Evolutionary conservation across 2,113 vertebrate species (phyloP).

Genomic region (Podocnemis expansa): DNA sequence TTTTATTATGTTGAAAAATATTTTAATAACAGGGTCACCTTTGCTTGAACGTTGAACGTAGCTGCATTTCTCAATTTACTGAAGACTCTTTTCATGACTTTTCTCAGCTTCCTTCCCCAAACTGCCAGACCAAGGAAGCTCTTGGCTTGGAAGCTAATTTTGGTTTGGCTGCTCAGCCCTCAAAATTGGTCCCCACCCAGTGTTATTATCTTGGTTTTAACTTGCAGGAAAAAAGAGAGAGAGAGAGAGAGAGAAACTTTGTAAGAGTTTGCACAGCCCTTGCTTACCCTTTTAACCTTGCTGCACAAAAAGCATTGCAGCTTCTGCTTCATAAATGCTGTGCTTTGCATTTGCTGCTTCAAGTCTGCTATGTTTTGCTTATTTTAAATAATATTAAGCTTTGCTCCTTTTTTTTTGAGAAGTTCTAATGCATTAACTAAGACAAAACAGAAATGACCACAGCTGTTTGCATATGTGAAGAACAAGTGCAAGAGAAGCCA

Average conservation of each 20-base stretch:
- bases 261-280: slow-evolving; percentile 60
- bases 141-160: slow-evolving; percentile 88
- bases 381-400: background rate
- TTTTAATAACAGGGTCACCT: slow-evolving; percentile 77
- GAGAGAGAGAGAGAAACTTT: background rate
- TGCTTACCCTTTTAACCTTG: slow-evolving; percentile 59
- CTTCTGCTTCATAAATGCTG: background rate
- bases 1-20: slow-evolving; percentile 75
- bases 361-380: background rate
- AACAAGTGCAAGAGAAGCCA: background rate
- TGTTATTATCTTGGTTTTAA: slow-evolving; percentile 92
- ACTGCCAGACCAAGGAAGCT: slow-evolving; percentile 84
- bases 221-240: slow-evolving; percentile 76
- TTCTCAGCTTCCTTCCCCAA: slow-evolving; percentile 78
- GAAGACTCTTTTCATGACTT: slow-evolving; percentile 70
- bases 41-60: slow-evolving; percentile 54
- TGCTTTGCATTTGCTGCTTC: background rate
- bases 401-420: no score
- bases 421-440: background rate
- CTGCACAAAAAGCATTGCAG: background rate
- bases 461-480: background rate
- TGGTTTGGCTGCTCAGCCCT: slow-evolving; percentile 86
- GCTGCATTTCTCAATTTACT: slow-evolving; percentile 58
- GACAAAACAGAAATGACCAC: background rate
- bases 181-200: slow-evolving; percentile 88